Conservation (phyloP, 1,140 invertebrate species). For the Eupristina koningsbergeri region DNA sequence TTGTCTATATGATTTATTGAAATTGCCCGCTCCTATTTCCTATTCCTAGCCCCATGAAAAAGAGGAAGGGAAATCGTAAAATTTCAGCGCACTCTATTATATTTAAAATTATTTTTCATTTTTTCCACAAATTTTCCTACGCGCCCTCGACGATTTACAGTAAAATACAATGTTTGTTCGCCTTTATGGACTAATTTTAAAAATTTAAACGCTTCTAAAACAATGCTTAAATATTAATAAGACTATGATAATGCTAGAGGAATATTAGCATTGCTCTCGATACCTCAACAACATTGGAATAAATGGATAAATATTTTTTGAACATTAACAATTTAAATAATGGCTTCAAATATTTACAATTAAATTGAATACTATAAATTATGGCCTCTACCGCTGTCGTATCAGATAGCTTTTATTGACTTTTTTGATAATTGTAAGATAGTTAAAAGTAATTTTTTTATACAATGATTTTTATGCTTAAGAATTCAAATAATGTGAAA, state of each 20-base stretch:
- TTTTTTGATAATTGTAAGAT: slow-evolving; percentile 7
- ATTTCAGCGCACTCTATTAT: background rate
- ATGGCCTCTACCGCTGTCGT: background rate
- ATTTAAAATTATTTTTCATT: background rate
- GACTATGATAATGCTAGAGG: background rate
- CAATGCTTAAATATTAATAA: background rate
- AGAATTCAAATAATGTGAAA: background rate
- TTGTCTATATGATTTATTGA: too few species aligned
- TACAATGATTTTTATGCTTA: background rate
- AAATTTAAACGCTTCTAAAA: too few species aligned
- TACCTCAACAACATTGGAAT: background rate
- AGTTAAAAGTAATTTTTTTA: background rate
- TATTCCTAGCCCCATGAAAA: too few species aligned
- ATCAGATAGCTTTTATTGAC: background rate
- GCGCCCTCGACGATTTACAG: too few species aligned
- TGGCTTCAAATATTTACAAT: background rate
- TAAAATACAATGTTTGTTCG: too few species aligned
- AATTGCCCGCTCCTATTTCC: too few species aligned
- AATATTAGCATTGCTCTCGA: background rate
- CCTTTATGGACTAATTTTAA: too few species aligned
- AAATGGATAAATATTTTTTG: slow-evolving; percentile 20
- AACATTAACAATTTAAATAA: slow-evolving; percentile 9
- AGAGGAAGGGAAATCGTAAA: too few species aligned
- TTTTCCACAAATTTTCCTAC: too few species aligned
- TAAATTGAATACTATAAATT: slow-evolving; percentile 17